Conservation (phyloP, 2,888 invertebrate species). For the Gnatocerus cornutus region DNA sequence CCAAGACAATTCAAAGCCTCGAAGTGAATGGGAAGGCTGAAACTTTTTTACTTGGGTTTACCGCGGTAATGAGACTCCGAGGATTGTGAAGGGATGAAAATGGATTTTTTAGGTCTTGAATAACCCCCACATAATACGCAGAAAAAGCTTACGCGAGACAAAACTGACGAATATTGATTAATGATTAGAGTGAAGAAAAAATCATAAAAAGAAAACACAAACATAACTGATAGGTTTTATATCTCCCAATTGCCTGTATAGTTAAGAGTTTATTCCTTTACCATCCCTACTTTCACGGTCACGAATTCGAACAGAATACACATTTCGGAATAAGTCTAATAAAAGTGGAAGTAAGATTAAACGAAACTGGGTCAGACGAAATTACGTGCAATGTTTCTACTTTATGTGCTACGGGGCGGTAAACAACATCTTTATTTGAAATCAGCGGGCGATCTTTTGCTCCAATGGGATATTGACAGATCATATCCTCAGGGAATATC, state of each 20-base stretch:
- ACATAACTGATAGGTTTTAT: slow-evolving; percentile 12
- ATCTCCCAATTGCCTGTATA: slow-evolving; percentile 5
- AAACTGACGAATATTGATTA: slow-evolving; percentile 34
- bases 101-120: slow-evolving; percentile 26
- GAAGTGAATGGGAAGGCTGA: slow-evolving; percentile 17
- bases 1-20: slow-evolving; percentile 24
- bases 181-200: slow-evolving; percentile 21
- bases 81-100: slow-evolving; percentile 37
- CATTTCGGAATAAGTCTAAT: slow-evolving; percentile 22
- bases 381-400: slow-evolving; percentile 27
- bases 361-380: slow-evolving; percentile 34
- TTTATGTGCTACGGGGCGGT: slow-evolving; percentile 6
- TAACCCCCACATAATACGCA: background rate
- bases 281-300: slow-evolving; percentile 22
- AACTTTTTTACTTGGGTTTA: slow-evolving; percentile 47
- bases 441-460: slow-evolving; percentile 6
- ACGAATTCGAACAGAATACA: slow-evolving; percentile 14
- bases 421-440: slow-evolving; percentile 27
- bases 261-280: slow-evolving; percentile 5
- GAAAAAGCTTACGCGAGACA: slow-evolving; percentile 28
- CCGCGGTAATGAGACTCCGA: slow-evolving; percentile 44
- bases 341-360: slow-evolving; percentile 37
- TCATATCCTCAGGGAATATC: slow-evolving; percentile 1
- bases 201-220: background rate
- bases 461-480: background rate